Percentiles rank a stretch among this genome's conserved stretches.
phyloP scores from a whole-genome alignment of 2,888 invertebrate species.

The Tigriopus californicus region DNA sequence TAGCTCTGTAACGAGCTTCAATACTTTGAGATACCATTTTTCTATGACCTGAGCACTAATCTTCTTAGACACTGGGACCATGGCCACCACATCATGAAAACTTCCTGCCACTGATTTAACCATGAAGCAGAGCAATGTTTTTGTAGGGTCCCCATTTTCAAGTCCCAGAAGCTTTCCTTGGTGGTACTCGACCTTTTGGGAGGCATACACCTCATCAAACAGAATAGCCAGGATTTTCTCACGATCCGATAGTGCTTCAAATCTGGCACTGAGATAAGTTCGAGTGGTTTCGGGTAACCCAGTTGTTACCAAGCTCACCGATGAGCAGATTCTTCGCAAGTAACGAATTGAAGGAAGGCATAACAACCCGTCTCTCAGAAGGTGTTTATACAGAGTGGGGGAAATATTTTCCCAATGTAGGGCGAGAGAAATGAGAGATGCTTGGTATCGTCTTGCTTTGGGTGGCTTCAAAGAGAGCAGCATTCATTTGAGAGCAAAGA shows the following conservation, averaged over 20 bases:
- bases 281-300: too few species aligned
- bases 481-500: too few species aligned
- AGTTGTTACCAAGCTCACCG: neutral
- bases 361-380: neutral
- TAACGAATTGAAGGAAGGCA: neutral
- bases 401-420: neutral
- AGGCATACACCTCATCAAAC: neutral
- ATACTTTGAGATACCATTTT: neutral
- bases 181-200: neutral
- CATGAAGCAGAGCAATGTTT: neutral
- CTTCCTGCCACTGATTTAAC: neutral
- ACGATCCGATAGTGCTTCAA: too few species aligned
- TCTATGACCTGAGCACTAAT: neutral
- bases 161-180: neutral
- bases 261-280: too few species aligned
- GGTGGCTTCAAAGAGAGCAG: too few species aligned
- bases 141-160: neutral
- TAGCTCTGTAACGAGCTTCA: neutral
- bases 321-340: neutral
- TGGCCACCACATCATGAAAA: neutral
- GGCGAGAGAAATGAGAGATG: too few species aligned
- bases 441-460: too few species aligned
- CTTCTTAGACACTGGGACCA: neutral
- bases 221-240: neutral
- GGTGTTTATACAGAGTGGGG: neutral